Evolutionary conservation across 2,888 invertebrate species (phyloP).

Genomic region (Phasia obesa): DNA sequence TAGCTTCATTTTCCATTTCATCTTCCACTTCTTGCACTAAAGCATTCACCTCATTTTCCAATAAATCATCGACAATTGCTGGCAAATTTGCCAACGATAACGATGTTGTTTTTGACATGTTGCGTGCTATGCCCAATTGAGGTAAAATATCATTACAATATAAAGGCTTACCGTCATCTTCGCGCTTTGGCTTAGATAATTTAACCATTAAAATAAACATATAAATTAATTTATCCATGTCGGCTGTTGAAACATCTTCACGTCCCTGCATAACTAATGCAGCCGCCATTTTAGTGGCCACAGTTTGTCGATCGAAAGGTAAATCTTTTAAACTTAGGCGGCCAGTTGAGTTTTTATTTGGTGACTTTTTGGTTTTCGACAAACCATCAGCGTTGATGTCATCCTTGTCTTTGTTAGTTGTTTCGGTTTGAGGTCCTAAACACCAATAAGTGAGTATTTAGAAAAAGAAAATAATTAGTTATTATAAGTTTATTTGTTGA

Average conservation of each 20-base stretch:
- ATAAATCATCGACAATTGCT: constrained; percentile 74
- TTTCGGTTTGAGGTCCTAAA: constrained; percentile 37
- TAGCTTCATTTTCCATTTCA: constrained; percentile 75
- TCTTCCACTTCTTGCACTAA: constrained; percentile 75
- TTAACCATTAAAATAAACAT: constrained; percentile 89
- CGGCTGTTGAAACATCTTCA: constrained; percentile 90
- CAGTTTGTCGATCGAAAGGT: constrained; percentile 88
- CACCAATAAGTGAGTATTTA: constrained; percentile 18
- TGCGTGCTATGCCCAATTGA: constrained; percentile 73
- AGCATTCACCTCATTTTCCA: constrained; percentile 75
- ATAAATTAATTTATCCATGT: constrained; percentile 90
- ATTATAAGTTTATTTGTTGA: constrained; percentile 5
- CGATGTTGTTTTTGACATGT: constrained; percentile 30
- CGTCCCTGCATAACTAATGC: constrained; percentile 91
- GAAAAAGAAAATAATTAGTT: constrained; percentile 10
- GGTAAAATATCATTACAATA: constrained; percentile 73
- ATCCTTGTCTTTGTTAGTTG: constrained; percentile 29
- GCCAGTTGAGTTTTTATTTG: constrained; percentile 71
- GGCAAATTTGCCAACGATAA: constrained; percentile 72
- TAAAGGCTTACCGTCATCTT: constrained; percentile 72
- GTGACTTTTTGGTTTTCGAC: constrained; percentile 8
- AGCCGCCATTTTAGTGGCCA: constrained; percentile 91
- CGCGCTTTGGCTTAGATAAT: constrained; percentile 83
- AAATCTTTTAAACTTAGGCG: constrained; percentile 84
- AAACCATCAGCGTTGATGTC: constrained; percentile 18